Evolutionary conservation across 2,888 invertebrate genomes (phyloP).

Genomic region (Rambutsinella grinnellia): DNA sequence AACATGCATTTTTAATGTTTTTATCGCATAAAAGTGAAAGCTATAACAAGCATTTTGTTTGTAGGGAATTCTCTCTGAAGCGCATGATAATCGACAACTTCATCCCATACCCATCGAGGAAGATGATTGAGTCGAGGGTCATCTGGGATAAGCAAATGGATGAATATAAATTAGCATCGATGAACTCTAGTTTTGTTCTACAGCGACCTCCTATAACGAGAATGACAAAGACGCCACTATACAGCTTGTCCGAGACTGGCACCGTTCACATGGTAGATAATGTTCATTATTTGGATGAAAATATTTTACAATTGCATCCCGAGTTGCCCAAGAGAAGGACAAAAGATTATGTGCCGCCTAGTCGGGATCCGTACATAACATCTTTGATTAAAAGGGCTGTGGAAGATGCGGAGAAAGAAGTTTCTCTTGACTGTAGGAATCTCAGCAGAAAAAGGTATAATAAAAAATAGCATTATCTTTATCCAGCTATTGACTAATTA

Average conservation of each 20-base stretch:
- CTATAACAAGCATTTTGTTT: too few relatives aligned
- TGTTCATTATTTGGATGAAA: slow-evolving; percentile 64
- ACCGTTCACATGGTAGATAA: slow-evolving; percentile 59
- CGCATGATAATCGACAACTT: slow-evolving; percentile 91
- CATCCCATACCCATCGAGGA: slow-evolving; percentile 77
- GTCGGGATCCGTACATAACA: slow-evolving; percentile 61
- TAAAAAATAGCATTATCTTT: slow-evolving; percentile 4
- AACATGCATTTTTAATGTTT: neutral
- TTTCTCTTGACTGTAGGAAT: slow-evolving; percentile 59
- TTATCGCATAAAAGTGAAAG: neutral
- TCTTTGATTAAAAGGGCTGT: slow-evolving; percentile 61
- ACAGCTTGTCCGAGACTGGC: slow-evolving; percentile 56
- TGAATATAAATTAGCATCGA: slow-evolving; percentile 57
- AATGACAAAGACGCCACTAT: slow-evolving; percentile 60
- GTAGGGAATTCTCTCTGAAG: slow-evolving; percentile 87
- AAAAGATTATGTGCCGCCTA: slow-evolving; percentile 59
- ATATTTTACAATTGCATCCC: slow-evolving; percentile 63
- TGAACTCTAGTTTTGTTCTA: slow-evolving; percentile 53
- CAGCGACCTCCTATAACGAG: slow-evolving; percentile 60
- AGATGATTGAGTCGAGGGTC: slow-evolving; percentile 60
- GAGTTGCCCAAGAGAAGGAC: slow-evolving; percentile 57
- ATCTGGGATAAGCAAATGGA: slow-evolving; percentile 60
- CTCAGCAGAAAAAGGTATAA: slow-evolving; percentile 47
- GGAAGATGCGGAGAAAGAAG: slow-evolving; percentile 62
- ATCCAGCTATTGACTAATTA: neutral